Evolutionary conservation across 30 jellyfish, hydroid and myxozoan genomes (phyloP).

Genomic region (Hydractinia symbiolongicarpus): DNA sequence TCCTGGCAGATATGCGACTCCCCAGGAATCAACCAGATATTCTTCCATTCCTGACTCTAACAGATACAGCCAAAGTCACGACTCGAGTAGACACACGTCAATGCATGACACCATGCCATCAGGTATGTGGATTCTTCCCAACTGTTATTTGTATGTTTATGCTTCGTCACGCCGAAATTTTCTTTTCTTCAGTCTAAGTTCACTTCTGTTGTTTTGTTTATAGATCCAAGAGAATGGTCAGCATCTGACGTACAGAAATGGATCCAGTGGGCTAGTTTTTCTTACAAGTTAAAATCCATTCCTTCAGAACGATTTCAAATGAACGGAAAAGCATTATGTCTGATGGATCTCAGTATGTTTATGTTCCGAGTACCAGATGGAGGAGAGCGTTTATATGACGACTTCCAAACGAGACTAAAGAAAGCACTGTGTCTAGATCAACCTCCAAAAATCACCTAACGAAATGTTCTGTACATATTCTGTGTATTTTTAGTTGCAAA

Average conservation of each 20-base stretch:
- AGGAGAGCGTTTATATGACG: conserved; percentile 87
- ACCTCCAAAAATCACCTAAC: conserved; percentile 1
- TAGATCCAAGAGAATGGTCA: conserved; percentile 97
- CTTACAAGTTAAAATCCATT: conserved; percentile 54
- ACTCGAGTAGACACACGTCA: background rate
- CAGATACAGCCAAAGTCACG: background rate
- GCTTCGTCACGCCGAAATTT: background rate
- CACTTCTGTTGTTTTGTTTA: background rate
- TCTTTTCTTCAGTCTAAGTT: background rate
- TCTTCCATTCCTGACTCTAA: background rate
- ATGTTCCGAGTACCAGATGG: conserved; percentile 94
- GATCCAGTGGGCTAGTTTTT: conserved; percentile 87
- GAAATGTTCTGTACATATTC: too few relatives aligned
- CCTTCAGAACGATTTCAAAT: conserved; percentile 87
- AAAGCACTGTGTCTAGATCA: conserved; percentile 72
- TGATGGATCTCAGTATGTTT: conserved; percentile 94
- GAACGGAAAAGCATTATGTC: conserved; percentile 96
- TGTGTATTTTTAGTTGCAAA: too few relatives aligned
- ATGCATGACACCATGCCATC: conserved; percentile 30
- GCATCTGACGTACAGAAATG: conserved; percentile 73
- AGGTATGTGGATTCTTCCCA: conserved; percentile 10
- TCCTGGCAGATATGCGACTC: background rate
- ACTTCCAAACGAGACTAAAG: conserved; percentile 84
- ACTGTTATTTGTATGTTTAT: too few relatives aligned
- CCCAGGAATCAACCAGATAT: background rate